phyloP scores from a whole-genome alignment of 2,797 vertebrate genomes.

The Lithobates sylvaticus region DNA sequence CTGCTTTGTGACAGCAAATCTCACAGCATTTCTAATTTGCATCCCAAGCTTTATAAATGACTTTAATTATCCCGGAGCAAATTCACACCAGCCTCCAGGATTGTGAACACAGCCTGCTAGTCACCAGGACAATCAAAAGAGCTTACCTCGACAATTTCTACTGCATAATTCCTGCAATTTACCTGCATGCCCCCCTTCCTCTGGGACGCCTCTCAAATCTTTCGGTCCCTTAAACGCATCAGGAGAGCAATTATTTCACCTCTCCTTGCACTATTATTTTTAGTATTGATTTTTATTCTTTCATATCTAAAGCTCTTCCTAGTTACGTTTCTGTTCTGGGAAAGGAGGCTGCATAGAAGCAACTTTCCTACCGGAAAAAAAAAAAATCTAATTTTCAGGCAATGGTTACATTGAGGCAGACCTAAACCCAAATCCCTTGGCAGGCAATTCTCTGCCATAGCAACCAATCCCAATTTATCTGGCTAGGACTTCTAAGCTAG shows the following conservation, averaged over 20 bases:
- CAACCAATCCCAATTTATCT: constrained; percentile 34
- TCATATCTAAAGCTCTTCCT: constrained; percentile 3
- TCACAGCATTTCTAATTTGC: constrained; percentile 35
- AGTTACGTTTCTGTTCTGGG: not conserved
- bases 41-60: constrained; percentile 46
- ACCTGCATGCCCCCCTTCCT: constrained; percentile 36
- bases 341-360: not conserved
- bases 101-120: constrained; percentile 12
- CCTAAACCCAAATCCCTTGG: constrained; percentile 42
- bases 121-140: constrained; percentile 23
- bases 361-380: not conserved
- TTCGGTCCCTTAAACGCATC: constrained; percentile 27
- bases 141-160: constrained; percentile 38
- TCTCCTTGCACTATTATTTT: constrained; percentile 37
- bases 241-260: constrained; percentile 53
- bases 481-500: constrained; percentile 11
- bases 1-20: constrained; percentile 37
- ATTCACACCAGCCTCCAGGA: not conserved
- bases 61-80: constrained; percentile 29
- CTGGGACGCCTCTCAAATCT: constrained; percentile 35
- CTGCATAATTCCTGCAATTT: constrained; percentile 18
- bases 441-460: constrained; percentile 41
- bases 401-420: constrained; percentile 7
- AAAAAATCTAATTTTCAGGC: constrained; percentile 35
- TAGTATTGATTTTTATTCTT: constrained; percentile 41